phyloP scores from a whole-genome alignment of 2,888 invertebrate species.

The Aporophyla lueneburgensis region DNA sequence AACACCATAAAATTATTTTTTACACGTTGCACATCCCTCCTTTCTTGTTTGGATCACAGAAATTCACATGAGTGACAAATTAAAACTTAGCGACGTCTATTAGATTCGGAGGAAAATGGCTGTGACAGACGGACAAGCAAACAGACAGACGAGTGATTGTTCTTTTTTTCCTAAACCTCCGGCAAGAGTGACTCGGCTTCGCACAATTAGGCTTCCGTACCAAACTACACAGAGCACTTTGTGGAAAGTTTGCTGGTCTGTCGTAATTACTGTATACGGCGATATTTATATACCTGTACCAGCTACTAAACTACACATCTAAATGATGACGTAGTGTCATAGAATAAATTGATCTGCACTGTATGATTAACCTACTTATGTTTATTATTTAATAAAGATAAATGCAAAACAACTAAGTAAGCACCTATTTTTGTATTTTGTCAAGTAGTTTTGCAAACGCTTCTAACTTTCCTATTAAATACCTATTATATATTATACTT shows the following conservation, averaged over 20 bases:
- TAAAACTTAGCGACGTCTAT: not conserved
- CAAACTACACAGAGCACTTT: not conserved
- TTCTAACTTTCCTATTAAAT: not conserved
- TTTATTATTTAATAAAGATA: not conserved
- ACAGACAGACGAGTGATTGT: not conserved
- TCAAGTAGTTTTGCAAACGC: not conserved
- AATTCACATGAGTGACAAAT: not conserved
- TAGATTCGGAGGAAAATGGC: not conserved
- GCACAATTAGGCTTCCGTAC: not conserved
- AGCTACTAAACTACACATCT: not conserved
- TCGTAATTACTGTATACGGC: not conserved
- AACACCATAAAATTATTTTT: not conserved
- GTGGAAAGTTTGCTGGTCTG: not conserved
- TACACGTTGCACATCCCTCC: not conserved
- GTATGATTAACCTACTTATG: not conserved
- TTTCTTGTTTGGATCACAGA: not conserved
- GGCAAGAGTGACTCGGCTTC: too few species aligned
- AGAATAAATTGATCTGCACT: not conserved
- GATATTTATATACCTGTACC: not conserved
- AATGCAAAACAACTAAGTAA: not conserved
- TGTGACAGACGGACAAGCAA: not conserved
- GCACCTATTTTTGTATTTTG: not conserved
- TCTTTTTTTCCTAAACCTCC: not conserved
- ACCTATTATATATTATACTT: not conserved
- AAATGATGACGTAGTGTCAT: not conserved